Evolutionary conservation across 1,140 invertebrate genomes (phyloP), one percentile per base, ranked within the genome.

Genomic region (Venturia canescens): DNA sequence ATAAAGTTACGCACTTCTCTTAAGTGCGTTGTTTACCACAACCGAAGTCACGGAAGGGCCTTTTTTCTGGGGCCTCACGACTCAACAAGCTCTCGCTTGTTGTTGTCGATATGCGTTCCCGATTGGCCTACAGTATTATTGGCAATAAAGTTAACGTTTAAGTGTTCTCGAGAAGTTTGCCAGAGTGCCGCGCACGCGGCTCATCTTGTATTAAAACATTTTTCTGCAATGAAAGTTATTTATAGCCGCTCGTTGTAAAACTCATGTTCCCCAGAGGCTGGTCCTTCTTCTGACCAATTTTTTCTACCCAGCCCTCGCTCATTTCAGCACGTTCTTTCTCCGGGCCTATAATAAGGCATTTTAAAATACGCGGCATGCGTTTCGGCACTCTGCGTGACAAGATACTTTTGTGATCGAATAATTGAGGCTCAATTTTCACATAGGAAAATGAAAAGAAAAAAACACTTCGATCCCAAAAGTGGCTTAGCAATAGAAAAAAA

Each of bases 101-200:
- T 31, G 27, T 31, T 66, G 63, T 26, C 63, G 26, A 69, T 69
- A 31, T 53, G n/a, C n/a, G 50, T 44, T 4, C 50, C 67, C 29
- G 29, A 31, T 67, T 27, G 63, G 13, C 63, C 16, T 67, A 67
- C 63, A 67, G 63, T 29, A 67, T 67, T 67, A 67, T 67, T 67
- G 67, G 67, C 67, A 69, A 29, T 69, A 69, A 69, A 69, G 67
- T 69, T 69, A 31, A 69, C 29, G 31, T 69, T 69, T 34, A 34
- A 69, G 50, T 69, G 29, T 69, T 69, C 67, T n/a, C 67, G 18
- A 27, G 67, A 38, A 31, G 67, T 67, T 67, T 18, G 67, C n/a
- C 23, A 15, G 67, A 21, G 16, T 53, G 5, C 18, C 50, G 50
- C 38, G 15, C n/a, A 53, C 26, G 67, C 26, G 26, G 31, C 27